Evolutionary conservation across 64 coral and sea anemone species (phyloP), one percentile per base, ranked within the genome.

Genomic region (Platygyra sinensis): DNA sequence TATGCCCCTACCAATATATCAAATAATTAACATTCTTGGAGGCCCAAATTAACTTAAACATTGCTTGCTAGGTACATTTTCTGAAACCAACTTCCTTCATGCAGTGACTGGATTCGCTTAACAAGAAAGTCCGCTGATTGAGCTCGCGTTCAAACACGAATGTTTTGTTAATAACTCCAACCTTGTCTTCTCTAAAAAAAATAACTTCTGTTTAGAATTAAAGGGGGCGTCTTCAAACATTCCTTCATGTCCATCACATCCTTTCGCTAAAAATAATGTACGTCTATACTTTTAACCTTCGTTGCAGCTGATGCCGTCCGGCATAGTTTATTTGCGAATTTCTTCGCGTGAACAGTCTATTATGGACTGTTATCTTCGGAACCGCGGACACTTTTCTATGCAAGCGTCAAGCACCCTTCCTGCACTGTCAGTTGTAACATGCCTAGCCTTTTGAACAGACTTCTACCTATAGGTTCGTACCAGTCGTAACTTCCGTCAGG

Each of bases 221-320:
- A 15, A 76, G 7, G 74, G 29, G 2, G 74, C 55, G 18, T 78
- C 76, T 78, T 54, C 55, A 52, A 55, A 78, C 55, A 49, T 78
- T 78, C 28, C 46, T 55, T n/a, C 76, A 20, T 78, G 5, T 78
- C 76, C 76, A 78, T 49, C 76, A 24, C n/a, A 78, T 78, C 76
- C 76, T 78, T 78, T 6, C 76, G 24, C 76, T 78, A 49, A 54
- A 55, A 52, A 78, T 54, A 13, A 78, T 54, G 55, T 78, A 78
- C 76, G n/a, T n/a, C 76, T 78, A 78, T 57, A 50, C 55, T 78
- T 78, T 78, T 78, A 78, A 51, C 19, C 76, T 50, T 78, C 55
- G 42, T 19, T 78, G 42, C 19, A 78, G 76, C 46, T 78, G 76
- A 78, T 78, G 76, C 76, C 73, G 73, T 49, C 73, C 49, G n/a